These are phyloP conservation scores for Rhinoraja longicauda DNA, from an alignment of 2,797 vertebrate genomes.

Conservation along the genomic window DNA sequence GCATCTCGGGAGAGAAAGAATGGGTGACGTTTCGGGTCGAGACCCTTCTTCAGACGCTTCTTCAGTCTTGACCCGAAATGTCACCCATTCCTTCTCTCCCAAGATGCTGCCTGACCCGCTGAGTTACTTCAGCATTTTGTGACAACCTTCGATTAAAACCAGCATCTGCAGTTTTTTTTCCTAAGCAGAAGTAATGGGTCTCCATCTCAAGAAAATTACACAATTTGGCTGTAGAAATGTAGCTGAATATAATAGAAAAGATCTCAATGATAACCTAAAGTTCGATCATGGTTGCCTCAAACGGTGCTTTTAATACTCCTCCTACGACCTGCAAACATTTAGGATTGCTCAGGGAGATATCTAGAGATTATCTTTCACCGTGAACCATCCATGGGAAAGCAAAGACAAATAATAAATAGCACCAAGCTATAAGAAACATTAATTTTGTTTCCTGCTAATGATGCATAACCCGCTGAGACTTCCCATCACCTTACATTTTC, in stretches of 20 bases:
- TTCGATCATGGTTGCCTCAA: background rate
- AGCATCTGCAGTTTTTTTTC: no score
- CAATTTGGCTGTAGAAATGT: background rate
- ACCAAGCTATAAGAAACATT: background rate
- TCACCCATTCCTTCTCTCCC: no score
- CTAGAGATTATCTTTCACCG: background rate
- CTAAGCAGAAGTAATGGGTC: background rate
- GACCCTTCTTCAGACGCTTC: no score
- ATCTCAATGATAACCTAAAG: background rate
- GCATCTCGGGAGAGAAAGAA: no score
- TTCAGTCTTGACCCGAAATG: no score
- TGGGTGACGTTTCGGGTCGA: no score
- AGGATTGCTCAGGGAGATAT: background rate
- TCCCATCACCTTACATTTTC: no score
- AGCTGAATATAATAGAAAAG: background rate
- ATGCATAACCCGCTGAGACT: no score
- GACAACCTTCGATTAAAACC: no score
- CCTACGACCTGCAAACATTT: background rate
- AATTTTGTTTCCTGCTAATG: no score
- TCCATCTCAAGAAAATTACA: background rate
- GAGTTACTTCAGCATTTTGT: no score
- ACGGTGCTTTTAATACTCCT: background rate
- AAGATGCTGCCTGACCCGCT: no score
- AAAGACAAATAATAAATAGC: background rate
- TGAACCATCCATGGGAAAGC: background rate